A percentile compares a stretch with the other conserved stretches of the same genome.
These are phyloP conservation scores for Notechis scutatus DNA, from an alignment of 2,113 vertebrate genomes.

Conservation along the genomic window DNA sequence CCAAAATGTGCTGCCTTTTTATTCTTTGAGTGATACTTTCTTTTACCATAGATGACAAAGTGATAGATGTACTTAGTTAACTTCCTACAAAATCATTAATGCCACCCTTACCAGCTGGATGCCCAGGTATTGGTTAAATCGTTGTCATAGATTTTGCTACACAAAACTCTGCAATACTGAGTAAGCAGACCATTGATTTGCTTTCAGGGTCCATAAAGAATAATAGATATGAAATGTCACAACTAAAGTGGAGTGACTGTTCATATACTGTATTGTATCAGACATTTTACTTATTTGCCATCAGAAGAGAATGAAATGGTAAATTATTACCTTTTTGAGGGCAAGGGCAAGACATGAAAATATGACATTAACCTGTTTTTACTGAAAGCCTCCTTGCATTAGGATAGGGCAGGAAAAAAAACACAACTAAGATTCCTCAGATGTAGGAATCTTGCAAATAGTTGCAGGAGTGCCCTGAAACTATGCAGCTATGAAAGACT, in stretches of 20 bases:
- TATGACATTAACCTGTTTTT: neutral
- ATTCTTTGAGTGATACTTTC: constrained; percentile 68
- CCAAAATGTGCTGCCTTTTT: constrained; percentile 46
- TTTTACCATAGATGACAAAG: constrained; percentile 68
- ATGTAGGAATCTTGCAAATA: neutral
- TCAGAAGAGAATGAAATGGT: constrained; percentile 26
- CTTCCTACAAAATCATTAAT: constrained; percentile 71
- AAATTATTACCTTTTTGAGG: constrained; percentile 20
- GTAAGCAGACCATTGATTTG: constrained; percentile 62
- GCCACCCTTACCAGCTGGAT: constrained; percentile 61
- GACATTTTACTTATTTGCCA: constrained; percentile 22
- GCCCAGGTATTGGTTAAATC: constrained; percentile 59
- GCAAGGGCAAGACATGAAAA: constrained; percentile 15
- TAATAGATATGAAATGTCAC: constrained; percentile 37
- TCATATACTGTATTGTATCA: neutral
- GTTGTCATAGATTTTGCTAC: constrained; percentile 58
- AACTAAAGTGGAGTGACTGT: neutral
- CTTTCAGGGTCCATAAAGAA: constrained; percentile 37
- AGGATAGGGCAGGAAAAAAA: neutral
- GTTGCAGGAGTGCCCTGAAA: neutral
- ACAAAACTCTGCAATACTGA: constrained; percentile 42
- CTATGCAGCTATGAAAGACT: too few species aligned
- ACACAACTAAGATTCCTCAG: neutral
- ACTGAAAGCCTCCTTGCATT: neutral
- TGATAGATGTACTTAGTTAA: constrained; percentile 76